Percentiles rank a stretch among this genome's conserved stretches.
Conservation (phyloP, 2,888 invertebrate genomes). For the Chymomyza procnemis region DNA sequence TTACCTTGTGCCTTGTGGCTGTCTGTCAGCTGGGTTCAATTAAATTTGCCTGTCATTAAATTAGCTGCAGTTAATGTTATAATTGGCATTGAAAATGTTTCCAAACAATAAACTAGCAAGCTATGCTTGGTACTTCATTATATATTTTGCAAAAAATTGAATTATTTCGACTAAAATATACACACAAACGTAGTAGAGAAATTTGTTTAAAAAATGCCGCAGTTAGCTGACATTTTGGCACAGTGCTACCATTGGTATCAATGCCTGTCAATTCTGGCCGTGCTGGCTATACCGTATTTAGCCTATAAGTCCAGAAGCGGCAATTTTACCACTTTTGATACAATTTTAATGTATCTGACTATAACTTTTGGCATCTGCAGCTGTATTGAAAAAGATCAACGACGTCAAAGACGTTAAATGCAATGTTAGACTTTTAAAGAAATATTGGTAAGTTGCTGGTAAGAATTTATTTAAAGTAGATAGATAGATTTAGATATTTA, state of each 20-base stretch:
- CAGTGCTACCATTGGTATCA: conserved; percentile 14
- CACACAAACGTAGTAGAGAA: neutral
- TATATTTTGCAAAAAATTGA: neutral
- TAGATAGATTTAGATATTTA: too few relatives aligned
- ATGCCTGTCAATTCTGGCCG: conserved; percentile 4
- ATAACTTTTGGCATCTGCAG: conserved; percentile 14
- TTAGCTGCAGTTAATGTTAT: neutral
- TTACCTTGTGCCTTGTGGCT: neutral
- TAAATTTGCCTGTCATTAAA: neutral
- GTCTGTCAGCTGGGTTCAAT: neutral
- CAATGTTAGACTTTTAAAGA: neutral
- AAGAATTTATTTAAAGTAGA: too few relatives aligned
- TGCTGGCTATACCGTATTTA: conserved; percentile 43
- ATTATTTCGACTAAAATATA: too few relatives aligned
- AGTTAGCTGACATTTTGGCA: neutral
- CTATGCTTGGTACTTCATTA: neutral
- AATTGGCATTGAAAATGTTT: neutral
- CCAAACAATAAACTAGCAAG: neutral
- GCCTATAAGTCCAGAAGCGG: conserved; percentile 16
- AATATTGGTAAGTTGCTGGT: neutral
- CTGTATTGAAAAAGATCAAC: conserved; percentile 7
- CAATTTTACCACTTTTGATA: conserved; percentile 25
- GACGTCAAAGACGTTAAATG: neutral
- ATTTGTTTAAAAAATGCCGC: neutral
- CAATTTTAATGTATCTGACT: conserved; percentile 28